These are phyloP conservation scores for Oligia fasciuncula DNA, from an alignment of 2,888 invertebrate genomes.

Conservation along the genomic window DNA sequence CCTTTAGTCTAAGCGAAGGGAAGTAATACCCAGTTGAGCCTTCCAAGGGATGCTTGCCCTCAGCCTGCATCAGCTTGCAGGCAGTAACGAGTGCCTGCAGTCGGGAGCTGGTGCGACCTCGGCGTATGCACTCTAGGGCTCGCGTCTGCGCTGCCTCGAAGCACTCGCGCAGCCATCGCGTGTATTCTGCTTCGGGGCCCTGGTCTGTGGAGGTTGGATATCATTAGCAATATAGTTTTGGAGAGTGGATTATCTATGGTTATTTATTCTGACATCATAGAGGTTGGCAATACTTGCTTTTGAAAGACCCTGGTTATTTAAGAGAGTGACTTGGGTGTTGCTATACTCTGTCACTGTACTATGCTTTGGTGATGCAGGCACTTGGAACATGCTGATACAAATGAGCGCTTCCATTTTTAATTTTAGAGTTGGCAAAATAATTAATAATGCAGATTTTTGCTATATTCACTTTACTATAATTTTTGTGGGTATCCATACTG, in stretches of 20 bases:
- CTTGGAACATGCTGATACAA: neutral
- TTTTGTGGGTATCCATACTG: neutral
- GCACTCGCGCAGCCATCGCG: slow-evolving; percentile 92
- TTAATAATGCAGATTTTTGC: neutral
- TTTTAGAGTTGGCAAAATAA: neutral
- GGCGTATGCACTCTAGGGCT: slow-evolving; percentile 90
- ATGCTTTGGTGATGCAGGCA: neutral
- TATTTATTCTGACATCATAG: neutral
- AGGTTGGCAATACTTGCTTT: neutral
- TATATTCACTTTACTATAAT: neutral
- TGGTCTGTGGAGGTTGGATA: slow-evolving; percentile 69
- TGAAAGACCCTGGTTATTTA: neutral
- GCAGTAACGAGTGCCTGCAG: slow-evolving; percentile 92
- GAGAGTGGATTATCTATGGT: neutral
- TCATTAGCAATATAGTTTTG: slow-evolving; percentile 4
- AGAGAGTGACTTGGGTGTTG: neutral
- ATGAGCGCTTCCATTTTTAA: neutral
- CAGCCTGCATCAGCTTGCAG: slow-evolving; percentile 93
- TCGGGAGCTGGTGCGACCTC: slow-evolving; percentile 87
- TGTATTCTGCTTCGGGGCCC: slow-evolving; percentile 91
- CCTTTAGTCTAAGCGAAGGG: slow-evolving; percentile 92
- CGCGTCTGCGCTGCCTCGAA: slow-evolving; percentile 92
- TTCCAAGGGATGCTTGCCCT: slow-evolving; percentile 92
- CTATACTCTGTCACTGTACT: neutral
- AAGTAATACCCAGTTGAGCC: slow-evolving; percentile 90